phyloP scores from a whole-genome alignment of 2,113 vertebrate species.

The Heterochromis multidens region DNA sequence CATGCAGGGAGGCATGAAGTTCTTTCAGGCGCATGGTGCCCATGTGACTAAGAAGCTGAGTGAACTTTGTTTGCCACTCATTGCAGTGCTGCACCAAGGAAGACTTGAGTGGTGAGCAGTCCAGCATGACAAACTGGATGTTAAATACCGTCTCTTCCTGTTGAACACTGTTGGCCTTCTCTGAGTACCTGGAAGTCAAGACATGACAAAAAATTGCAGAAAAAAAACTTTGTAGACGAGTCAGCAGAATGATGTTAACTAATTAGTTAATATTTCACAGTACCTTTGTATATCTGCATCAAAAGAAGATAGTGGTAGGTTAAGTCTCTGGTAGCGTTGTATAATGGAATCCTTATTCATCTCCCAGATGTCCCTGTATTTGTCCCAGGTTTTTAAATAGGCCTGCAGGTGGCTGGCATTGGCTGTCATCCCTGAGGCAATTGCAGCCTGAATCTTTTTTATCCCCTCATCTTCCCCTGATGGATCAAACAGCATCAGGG shows the following conservation, averaged over 20 bases:
- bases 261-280: neutral
- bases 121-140: slow-evolving; percentile 50
- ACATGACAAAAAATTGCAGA: neutral
- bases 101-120: slow-evolving; percentile 59
- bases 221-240: neutral
- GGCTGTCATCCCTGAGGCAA: slow-evolving; percentile 76
- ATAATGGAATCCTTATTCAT: slow-evolving; percentile 86
- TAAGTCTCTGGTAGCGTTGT: slow-evolving; percentile 80
- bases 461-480: slow-evolving; percentile 85
- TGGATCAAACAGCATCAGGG: neutral
- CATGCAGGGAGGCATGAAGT: slow-evolving; percentile 26
- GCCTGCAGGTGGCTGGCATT: slow-evolving; percentile 75
- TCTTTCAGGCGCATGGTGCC: slow-evolving; percentile 28
- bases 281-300: slow-evolving; percentile 85
- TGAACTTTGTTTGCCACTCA: slow-evolving; percentile 62
- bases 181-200: slow-evolving; percentile 45
- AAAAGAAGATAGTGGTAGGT: slow-evolving; percentile 82
- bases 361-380: slow-evolving; percentile 86
- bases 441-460: slow-evolving; percentile 80
- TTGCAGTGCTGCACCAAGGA: slow-evolving; percentile 56
- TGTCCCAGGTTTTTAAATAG: slow-evolving; percentile 86
- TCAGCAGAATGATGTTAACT: neutral
- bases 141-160: slow-evolving; percentile 44
- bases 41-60: slow-evolving; percentile 46
- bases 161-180: slow-evolving; percentile 46